Evolutionary conservation across 2,113 vertebrate species (phyloP), one percentile per base, ranked within the genome.

Genomic region (Cranoglanis bouderius): DNA sequence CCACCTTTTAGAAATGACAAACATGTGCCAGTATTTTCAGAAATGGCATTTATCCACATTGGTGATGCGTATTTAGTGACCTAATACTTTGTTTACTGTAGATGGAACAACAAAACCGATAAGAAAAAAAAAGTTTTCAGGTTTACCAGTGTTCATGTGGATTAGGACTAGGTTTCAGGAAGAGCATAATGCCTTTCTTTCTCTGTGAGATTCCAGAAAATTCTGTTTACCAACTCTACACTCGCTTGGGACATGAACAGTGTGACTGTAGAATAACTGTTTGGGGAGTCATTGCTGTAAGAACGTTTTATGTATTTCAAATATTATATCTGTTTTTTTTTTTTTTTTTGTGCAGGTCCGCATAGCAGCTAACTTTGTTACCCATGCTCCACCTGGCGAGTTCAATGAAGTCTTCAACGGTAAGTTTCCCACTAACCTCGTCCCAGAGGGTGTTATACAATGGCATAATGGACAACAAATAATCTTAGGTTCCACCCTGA

Each of bases 341-440:
- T 59, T 83, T 65, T 57, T 43, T 29, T 85, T 75, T 53, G 55
- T 93, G 90, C 90, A 99, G 98, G 97, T 99, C 84, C 98, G 98
- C 94, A 97, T 99, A 95, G 97, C 98, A 14, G 97, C 98, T 87
- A 99, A 99, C 95, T 99, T 99, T 95, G 97, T 99, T 90, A 98
- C 97, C 92, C 98, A 99, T 93, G 97, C 98, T 89, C 98, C 98
- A 43, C 98, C 98, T 85, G 98, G 98, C 94, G 98, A 99, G 95
- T 99, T 99, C 94, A 99, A 99, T 92, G 98, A 99, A 85, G 98
- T 99, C 74, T 99, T 99, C 94, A 99, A 99, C 92, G 98, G 98
- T 99, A 93, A 97, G 97, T 96, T 74, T 67, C 21, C 82, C 65
- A 24, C 72, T 59, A 1, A 3, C 38, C 4, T 82, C 2, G 55